phyloP scores from a whole-genome alignment of 1,140 invertebrate genomes.

The Artemia franciscana region DNA sequence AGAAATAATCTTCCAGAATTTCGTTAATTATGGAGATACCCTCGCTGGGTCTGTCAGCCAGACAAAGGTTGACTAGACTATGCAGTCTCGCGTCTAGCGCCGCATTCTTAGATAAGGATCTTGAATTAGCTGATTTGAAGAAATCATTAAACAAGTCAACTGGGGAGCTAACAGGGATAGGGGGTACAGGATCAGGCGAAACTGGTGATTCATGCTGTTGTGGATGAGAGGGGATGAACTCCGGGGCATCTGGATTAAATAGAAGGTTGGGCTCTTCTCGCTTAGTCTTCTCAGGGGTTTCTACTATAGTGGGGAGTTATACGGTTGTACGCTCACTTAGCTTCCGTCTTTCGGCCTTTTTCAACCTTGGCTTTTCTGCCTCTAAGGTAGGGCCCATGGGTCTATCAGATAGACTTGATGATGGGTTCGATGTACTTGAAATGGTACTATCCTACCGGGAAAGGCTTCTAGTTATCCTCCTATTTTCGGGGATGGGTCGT shows the following conservation, averaged over 20 bases:
- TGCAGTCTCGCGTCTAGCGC: neutral
- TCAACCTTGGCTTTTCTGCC: no score
- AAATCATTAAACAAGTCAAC: neutral
- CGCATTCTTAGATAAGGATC: neutral
- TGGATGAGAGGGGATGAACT: no score
- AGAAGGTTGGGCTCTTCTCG: neutral
- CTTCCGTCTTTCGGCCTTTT: no score
- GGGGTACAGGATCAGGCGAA: neutral
- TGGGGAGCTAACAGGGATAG: neutral
- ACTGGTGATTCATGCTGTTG: no score
- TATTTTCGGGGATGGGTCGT: no score
- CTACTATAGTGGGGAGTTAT: neutral
- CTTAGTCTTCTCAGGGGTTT: neutral
- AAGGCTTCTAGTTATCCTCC: no score
- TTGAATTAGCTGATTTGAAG: neutral
- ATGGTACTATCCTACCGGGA: no score
- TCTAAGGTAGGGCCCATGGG: neutral
- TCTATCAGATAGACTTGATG: neutral
- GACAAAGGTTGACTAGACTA: neutral
- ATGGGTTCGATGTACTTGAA: no score
- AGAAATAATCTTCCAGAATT: neutral
- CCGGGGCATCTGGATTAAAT: no score
- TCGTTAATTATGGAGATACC: neutral
- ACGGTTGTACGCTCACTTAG: neutral
- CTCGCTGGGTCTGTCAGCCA: neutral